Base-by-base conservation (phyloP, 2,113 vertebrate genomes). In the Anhinga anhinga region DNA sequence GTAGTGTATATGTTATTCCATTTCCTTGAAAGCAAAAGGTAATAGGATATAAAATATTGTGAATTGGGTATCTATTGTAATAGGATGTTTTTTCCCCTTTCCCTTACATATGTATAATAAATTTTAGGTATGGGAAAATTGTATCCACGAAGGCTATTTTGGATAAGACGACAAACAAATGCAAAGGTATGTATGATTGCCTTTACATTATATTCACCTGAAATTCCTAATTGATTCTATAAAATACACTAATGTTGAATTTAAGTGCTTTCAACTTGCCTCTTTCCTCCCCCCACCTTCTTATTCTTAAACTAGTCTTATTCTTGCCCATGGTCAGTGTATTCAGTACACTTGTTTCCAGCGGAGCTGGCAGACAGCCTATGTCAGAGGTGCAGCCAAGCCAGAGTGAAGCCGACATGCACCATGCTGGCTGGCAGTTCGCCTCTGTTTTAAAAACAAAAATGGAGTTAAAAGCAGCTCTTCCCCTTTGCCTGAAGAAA, bases 121-220 rank as follows among this genome's bases (percentile, higher is more conserved):
- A 69, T 97, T 98, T 96, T 96, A 99, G 99, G 98, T 99, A 99
- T 92, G 99, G 99, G 90, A 99, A 99, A 98, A 99, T 99, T 72
- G 99, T 99, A 71, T 99, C 99, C 94, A 99, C 99, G 5, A 99
- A 99, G 97, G 99, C 99, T 78, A 99, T 99, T 98, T 98, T 99
- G 99, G 99, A 99, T 98, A 99, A 99, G 97, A 99, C 99, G 67
- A 99, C 99, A 91, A 99, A 99, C 98, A 99, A 99, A 98, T 99
- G 99, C 97, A 99, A 99, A 99, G 99, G 99, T 99, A 98, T 72
- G 97, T 97, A 97, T 76, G 85, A 94, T 90, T 92, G 71, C 73
- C 79, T 62, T 88, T 96, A 66, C 63, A 56, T 62, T 71, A 15
- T 16, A 2, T 70, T 93, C 50, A 67, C 8, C 9, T 85, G 22